Evolutionary conservation across 2,888 invertebrate genomes (phyloP).

Genomic region (Bellardia pandia): DNA sequence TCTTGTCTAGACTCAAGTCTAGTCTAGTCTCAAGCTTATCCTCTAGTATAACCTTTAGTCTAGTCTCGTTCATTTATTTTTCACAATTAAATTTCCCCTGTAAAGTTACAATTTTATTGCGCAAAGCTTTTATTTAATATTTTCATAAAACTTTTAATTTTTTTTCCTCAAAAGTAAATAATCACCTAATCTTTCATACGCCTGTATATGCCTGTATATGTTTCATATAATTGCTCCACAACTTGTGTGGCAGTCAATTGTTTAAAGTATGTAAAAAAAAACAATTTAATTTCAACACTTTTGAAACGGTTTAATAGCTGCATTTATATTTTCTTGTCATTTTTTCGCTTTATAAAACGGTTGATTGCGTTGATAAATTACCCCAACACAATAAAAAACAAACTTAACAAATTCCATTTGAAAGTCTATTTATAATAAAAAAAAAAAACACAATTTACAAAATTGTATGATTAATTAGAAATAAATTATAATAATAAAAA

Average conservation of each 20-base stretch:
- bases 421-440: conserved; percentile 49
- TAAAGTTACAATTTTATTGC: too few species aligned
- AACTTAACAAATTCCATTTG: conserved; percentile 48
- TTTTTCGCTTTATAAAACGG: conserved; percentile 33
- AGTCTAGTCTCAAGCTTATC: too few species aligned
- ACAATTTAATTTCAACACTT: conserved; percentile 63
- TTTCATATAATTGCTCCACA: conserved; percentile 2
- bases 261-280: conserved; percentile 9
- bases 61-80: too few species aligned
- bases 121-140: too few species aligned
- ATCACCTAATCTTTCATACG: not conserved
- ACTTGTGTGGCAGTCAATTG: conserved; percentile 59
- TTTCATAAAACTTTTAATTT: too few species aligned
- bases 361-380: conserved; percentile 57
- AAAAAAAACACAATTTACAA: conserved; percentile 51
- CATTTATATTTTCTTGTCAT: conserved; percentile 3
- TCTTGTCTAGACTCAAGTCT: too few species aligned
- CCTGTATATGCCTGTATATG: not conserved
- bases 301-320: conserved; percentile 45
- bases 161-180: not conserved
- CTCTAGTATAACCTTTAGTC: too few species aligned
- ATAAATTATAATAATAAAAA: conserved; percentile 25
- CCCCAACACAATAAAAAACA: conserved; percentile 19
- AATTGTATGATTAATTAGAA: conserved; percentile 68
- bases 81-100: too few species aligned